phyloP scores from a whole-genome alignment of 2,113 vertebrate species.

The Maccullochella peelii region DNA sequence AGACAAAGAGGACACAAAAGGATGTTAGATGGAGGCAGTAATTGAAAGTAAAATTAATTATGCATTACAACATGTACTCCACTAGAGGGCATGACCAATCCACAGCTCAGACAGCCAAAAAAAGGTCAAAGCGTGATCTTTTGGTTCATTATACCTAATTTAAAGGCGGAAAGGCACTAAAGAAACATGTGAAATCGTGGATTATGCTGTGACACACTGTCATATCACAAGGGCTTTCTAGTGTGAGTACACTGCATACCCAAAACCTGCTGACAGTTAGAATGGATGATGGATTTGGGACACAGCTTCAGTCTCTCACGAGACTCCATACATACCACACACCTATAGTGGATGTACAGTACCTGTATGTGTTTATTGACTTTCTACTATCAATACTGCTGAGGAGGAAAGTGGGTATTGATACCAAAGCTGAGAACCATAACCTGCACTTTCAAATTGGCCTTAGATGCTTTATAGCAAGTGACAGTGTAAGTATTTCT shows the following conservation, averaged over 20 bases:
- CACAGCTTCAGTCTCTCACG: neutral
- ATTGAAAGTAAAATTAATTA: neutral
- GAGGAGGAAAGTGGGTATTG: neutral
- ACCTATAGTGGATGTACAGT: neutral
- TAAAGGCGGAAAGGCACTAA: neutral
- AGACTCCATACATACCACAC: neutral
- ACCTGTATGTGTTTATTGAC: neutral
- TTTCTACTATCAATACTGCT: neutral
- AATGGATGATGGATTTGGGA: neutral
- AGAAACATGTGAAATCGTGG: neutral
- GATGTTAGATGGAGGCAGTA: neutral
- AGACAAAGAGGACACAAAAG: constrained; percentile 69
- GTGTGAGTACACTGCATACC: neutral
- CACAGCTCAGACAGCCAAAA: neutral
- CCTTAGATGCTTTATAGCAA: neutral
- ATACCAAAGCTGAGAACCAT: neutral
- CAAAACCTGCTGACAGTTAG: neutral
- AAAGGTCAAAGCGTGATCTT: constrained; percentile 11
- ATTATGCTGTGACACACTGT: neutral
- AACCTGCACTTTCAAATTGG: constrained; percentile 4
- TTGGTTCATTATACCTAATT: neutral
- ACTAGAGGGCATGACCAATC: constrained; percentile 48
- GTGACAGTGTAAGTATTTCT: neutral
- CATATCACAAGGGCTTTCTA: neutral
- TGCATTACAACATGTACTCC: constrained; percentile 21